Evolutionary conservation across 2,888 invertebrate species (phyloP), one percentile per base, ranked within the genome.

Genomic region (Leptodirus hochenwartii): DNA sequence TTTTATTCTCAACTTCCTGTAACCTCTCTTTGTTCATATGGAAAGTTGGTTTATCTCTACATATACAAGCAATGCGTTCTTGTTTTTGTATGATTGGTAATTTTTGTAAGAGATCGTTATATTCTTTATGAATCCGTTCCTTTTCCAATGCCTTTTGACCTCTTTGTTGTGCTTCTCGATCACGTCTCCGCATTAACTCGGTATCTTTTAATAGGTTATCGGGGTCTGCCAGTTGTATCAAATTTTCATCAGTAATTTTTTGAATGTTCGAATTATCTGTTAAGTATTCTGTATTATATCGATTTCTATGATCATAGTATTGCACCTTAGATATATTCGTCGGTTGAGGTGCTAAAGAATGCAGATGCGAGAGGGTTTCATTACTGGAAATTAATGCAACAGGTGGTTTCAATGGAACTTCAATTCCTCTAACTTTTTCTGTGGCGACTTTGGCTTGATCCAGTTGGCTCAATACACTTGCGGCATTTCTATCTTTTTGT

Each of bases 101-200:
- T 28, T 60, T 54, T 15, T 58, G 54, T 38, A 66, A 43, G 34
- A 66, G 43, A 28, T 58, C 54, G 10, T 55, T 50, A 38, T 63
- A 64, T 39, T 65, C 62, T 25, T 55, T 51, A 23, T 58, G 54
- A 8, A 62, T 50, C 41, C 54, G 55, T 36, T 61, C 59, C 15
- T 58, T 59, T 40, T 62, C 59, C 24, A 64, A 35, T 2, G 66
- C 66, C 36, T 52, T 53, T 31, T 55, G 50, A 2, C 63, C 61
- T 4, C 65, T 52, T 4, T 43, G 30, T 30, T 47, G 40, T 1
- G 55, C 56, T 14, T 50, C 50, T 27, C 34, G 41, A 16, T 52
- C 51, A 20, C 49, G 35, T 32, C 46, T 46, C 29, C 40, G 39
- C 33, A 47, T n/a, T n/a, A n/a, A n/a, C n/a, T n/a, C n/a, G n/a